Conservation (phyloP, 2,113 vertebrate species). For the Phaethornis superciliosus region DNA sequence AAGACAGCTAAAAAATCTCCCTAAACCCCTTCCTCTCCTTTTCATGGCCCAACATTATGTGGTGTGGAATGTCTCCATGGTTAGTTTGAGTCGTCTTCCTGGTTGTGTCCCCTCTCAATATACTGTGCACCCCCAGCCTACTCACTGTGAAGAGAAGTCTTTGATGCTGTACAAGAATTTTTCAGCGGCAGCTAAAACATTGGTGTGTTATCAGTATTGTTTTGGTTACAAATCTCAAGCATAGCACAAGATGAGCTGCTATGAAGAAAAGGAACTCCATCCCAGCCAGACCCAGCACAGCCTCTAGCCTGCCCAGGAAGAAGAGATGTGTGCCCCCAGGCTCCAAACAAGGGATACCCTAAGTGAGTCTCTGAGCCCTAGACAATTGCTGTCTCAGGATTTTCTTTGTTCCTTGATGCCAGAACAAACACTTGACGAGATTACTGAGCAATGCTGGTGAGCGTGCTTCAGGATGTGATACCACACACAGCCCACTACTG, state of each 20-base stretch:
- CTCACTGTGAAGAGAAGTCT: background rate
- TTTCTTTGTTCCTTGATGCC: background rate
- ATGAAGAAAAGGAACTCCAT: background rate
- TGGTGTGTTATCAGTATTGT: background rate
- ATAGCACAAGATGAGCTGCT: background rate
- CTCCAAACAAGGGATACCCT: rapidly evolving
- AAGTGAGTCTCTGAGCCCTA: background rate
- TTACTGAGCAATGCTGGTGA: background rate
- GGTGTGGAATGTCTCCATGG: background rate
- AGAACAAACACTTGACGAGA: background rate
- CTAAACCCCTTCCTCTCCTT: background rate
- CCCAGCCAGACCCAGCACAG: background rate
- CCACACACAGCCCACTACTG: background rate
- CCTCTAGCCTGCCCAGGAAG: background rate
- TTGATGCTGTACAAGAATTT: background rate
- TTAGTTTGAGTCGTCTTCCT: background rate
- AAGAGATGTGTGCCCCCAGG: background rate
- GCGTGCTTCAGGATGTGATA: background rate
- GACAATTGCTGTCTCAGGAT: background rate
- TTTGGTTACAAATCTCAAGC: background rate
- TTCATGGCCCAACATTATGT: background rate
- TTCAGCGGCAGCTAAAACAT: background rate
- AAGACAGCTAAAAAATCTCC: background rate
- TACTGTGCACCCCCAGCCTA: background rate
- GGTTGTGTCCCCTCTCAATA: background rate